A percentile compares a stretch with the other conserved stretches of the same genome.
These are phyloP conservation scores for Halcyon badia DNA, from an alignment of 2,797 vertebrate species.

Conservation along the genomic window DNA sequence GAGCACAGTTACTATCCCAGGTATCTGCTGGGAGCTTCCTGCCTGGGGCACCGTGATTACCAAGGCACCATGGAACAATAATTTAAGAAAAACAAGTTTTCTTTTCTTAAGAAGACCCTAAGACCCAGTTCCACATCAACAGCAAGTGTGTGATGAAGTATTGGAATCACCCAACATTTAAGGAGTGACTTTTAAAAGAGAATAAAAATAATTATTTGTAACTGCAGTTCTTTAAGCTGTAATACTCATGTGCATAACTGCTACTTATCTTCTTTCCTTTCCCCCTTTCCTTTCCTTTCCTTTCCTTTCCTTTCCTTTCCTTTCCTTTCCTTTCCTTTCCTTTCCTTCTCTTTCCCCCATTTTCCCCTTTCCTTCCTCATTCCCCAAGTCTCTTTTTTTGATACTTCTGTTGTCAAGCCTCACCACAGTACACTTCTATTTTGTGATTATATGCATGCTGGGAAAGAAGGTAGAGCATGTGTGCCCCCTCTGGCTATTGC, in stretches of 20 bases:
- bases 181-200: not conserved
- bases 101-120: not conserved
- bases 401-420: not conserved
- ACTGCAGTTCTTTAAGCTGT: not conserved
- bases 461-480: not conserved
- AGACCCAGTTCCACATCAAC: not conserved
- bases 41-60: not conserved
- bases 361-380: not conserved
- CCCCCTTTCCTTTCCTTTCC: too few relatives aligned
- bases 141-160: not conserved
- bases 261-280: not conserved
- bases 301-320: not conserved
- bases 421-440: not conserved
- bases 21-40: not conserved
- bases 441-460: rapidly evolving
- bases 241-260: not conserved
- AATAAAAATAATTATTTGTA: not conserved
- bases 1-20: not conserved
- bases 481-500: constrained; percentile 1
- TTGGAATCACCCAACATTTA: not conserved
- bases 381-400: not conserved
- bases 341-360: too few relatives aligned
- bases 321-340: too few relatives aligned
- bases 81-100: not conserved
- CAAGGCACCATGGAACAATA: not conserved